phyloP scores from a whole-genome alignment of 2,113 vertebrate genomes.

The Mirounga angustirostris region DNA sequence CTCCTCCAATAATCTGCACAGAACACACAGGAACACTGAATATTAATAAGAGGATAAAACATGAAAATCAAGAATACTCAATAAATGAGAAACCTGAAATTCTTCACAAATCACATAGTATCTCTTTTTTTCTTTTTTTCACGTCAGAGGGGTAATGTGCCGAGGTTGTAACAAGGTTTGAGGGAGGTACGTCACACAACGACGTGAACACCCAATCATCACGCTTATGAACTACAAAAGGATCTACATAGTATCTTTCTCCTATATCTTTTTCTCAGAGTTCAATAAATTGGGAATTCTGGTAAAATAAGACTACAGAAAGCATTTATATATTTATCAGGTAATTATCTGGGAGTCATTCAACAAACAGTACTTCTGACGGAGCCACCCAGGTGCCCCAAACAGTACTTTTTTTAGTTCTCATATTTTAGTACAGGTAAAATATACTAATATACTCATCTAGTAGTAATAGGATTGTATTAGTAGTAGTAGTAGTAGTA shows the following conservation, averaged over 20 bases:
- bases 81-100: background rate
- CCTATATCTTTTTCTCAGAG: background rate
- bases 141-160: too few relatives aligned
- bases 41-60: background rate
- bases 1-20: constrained; percentile 93
- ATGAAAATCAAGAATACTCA: background rate
- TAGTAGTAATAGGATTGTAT: background rate
- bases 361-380: background rate
- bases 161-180: too few relatives aligned
- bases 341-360: background rate
- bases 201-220: too few relatives aligned
- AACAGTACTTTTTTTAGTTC: background rate
- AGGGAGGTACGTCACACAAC: too few relatives aligned
- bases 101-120: background rate
- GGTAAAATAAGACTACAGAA: background rate
- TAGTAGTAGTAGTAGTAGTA: too few relatives aligned
- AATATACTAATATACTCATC: background rate
- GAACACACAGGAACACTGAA: constrained; percentile 55
- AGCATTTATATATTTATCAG: background rate
- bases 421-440: background rate
- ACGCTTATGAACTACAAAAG: too few relatives aligned
- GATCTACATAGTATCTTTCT: background rate
- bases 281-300: background rate
- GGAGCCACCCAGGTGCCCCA: too few relatives aligned
- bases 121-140: background rate